These are phyloP conservation scores for Anorthoa munda DNA, from an alignment of 2,888 invertebrate genomes.

Conservation along the genomic window DNA sequence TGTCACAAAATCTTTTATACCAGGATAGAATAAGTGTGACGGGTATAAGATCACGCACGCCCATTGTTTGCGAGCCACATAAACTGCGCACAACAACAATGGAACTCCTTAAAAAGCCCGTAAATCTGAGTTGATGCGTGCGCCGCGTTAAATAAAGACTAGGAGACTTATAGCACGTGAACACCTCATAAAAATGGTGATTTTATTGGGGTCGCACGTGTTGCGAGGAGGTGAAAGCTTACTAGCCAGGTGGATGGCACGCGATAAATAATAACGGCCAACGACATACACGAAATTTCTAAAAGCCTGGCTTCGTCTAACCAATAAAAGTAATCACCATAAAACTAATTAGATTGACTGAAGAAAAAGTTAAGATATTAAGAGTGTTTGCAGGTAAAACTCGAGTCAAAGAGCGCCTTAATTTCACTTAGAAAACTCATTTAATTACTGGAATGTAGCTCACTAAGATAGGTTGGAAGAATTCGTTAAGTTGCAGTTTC, in stretches of 20 bases:
- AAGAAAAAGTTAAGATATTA: background rate
- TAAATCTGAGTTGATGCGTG: constrained; percentile 77
- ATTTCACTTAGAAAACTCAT: constrained; percentile 50
- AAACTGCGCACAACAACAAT: constrained; percentile 69
- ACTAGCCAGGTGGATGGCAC: constrained; percentile 51
- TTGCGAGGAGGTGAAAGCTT: constrained; percentile 63
- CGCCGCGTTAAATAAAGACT: constrained; percentile 76
- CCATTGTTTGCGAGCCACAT: constrained; percentile 62
- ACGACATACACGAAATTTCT: constrained; percentile 12
- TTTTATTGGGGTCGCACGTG: constrained; percentile 78
- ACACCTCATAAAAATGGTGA: constrained; percentile 81
- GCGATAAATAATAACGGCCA: constrained; percentile 34
- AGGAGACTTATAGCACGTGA: constrained; percentile 76
- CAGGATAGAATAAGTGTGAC: constrained; percentile 51
- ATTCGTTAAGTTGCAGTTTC: constrained; percentile 67
- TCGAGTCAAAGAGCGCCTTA: constrained; percentile 21
- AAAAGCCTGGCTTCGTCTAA: background rate
- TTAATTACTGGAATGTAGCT: constrained; percentile 58
- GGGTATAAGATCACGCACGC: constrained; percentile 62
- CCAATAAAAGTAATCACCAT: constrained; percentile 6
- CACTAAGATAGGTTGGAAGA: constrained; percentile 52
- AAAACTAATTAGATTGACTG: constrained; percentile 15
- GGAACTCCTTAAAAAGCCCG: constrained; percentile 67
- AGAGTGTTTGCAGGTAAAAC: constrained; percentile 32
- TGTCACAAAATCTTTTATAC: constrained; percentile 47